Percentiles rank a stretch among this genome's conserved stretches.
phyloP scores from a whole-genome alignment of 2,888 invertebrate species.

The Heliconius aoede region DNA sequence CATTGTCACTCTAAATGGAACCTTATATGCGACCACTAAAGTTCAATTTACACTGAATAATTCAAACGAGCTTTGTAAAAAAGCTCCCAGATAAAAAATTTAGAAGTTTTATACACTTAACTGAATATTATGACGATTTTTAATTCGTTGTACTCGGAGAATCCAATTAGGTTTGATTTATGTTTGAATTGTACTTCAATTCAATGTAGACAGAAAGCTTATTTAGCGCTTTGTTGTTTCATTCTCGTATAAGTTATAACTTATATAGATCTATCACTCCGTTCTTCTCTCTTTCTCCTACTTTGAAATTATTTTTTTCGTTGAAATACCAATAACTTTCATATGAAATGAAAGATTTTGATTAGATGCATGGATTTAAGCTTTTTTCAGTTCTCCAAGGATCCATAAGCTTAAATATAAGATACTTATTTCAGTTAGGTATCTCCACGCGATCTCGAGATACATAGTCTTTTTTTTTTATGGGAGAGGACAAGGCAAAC shows the following conservation, averaged over 20 bases:
- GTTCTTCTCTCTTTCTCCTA: too few species aligned
- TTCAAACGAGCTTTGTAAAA: neutral
- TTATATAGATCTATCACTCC: too few species aligned
- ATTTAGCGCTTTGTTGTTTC: neutral
- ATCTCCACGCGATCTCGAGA: too few species aligned
- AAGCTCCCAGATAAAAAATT: slow-evolving; percentile 24
- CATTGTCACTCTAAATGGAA: neutral
- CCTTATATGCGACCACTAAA: neutral
- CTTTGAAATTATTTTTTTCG: too few species aligned
- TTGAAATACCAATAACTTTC: too few species aligned
- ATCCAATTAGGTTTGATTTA: slow-evolving; percentile 17
- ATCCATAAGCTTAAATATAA: too few species aligned
- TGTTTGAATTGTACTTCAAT: slow-evolving; percentile 2
- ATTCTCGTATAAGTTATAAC: neutral
- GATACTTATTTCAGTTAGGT: too few species aligned
- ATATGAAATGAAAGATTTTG: too few species aligned
- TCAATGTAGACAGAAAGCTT: neutral
- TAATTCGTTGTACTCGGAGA: slow-evolving; percentile 18
- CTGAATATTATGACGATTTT: slow-evolving; percentile 28
- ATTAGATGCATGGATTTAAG: too few species aligned
- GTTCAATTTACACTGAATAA: slow-evolving; percentile 6
- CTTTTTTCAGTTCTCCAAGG: too few species aligned
- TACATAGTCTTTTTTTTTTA: too few species aligned
- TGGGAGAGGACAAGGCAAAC: too few species aligned
- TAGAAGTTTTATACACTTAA: slow-evolving; percentile 27